These are phyloP conservation scores for Hippopotamus amphibius DNA, from an alignment of 2,113 vertebrate species.

Conservation along the genomic window DNA sequence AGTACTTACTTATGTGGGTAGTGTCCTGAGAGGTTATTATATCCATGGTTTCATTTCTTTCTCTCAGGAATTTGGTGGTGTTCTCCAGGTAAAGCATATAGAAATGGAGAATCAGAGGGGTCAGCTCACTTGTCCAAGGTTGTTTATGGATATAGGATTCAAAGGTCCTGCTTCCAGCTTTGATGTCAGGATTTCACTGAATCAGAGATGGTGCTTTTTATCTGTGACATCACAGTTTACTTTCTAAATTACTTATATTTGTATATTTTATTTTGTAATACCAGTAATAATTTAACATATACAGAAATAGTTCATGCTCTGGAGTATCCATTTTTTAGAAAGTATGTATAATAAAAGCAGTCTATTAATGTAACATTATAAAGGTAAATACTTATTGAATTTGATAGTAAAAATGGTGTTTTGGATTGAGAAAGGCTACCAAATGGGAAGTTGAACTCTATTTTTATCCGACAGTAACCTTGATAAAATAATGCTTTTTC, in stretches of 20 bases:
- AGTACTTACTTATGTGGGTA: too few relatives aligned
- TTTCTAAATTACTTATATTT: conserved; percentile 45
- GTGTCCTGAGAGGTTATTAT: neutral
- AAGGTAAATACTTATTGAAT: neutral
- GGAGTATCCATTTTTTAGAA: conserved; percentile 40
- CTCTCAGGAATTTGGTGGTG: neutral
- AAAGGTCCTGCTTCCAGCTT: neutral
- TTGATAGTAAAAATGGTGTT: neutral
- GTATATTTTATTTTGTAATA: neutral
- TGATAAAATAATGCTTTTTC: conserved; percentile 38
- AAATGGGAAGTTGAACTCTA: neutral
- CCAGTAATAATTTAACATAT: neutral
- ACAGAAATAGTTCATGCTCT: neutral
- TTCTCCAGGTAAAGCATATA: neutral
- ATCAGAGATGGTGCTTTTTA: neutral
- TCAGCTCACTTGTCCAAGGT: neutral
- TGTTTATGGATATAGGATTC: neutral
- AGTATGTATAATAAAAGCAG: conserved; percentile 18
- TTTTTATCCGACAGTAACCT: conserved; percentile 27
- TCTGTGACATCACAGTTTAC: neutral
- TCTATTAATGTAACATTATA: neutral
- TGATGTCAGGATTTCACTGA: neutral
- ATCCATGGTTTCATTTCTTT: neutral
- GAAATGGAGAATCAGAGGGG: neutral
- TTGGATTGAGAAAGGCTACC: neutral